These are phyloP conservation scores for Polyodon spathula DNA, from an alignment of 2,113 vertebrate species.

Conservation along the genomic window DNA sequence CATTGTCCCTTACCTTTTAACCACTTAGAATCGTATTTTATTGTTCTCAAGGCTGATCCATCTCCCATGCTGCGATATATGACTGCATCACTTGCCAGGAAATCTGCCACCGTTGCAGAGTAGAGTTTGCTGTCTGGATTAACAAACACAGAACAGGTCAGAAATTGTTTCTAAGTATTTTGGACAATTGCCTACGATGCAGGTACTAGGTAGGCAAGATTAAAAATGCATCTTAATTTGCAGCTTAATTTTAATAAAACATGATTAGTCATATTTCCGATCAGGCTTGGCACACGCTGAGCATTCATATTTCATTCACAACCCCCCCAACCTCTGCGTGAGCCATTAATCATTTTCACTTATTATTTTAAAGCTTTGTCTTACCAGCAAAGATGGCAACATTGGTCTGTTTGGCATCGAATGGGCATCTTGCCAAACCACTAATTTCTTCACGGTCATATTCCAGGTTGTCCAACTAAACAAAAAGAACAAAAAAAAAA, in stretches of 20 bases:
- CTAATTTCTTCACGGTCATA: conserved; percentile 98
- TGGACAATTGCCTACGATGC: conserved; percentile 3
- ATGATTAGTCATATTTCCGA: conserved; percentile 22
- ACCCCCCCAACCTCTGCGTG: conserved; percentile 18
- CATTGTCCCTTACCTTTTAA: conserved; percentile 84
- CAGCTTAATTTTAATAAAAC: conserved; percentile 17
- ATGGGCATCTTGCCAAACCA: conserved; percentile 93
- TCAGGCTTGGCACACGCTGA: conserved; percentile 11
- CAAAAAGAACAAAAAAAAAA: conserved; percentile 41
- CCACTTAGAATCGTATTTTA: conserved; percentile 99
- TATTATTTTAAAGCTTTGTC: conserved; percentile 48
- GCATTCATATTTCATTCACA: conserved; percentile 19
- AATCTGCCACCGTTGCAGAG: conserved; percentile 95
- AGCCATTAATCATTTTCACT: conserved; percentile 51
- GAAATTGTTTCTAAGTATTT: neutral
- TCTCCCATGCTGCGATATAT: conserved; percentile 98
- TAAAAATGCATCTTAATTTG: conserved; percentile 13
- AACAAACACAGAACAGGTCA: conserved; percentile 17
- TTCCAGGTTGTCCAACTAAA: conserved; percentile 91
- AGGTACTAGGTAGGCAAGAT: conserved; percentile 3
- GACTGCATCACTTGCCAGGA: conserved; percentile 95
- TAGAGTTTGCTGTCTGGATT: conserved; percentile 88
- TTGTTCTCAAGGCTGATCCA: conserved; percentile 90
- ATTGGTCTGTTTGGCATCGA: conserved; percentile 97
- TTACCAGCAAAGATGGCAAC: conserved; percentile 97